phyloP scores from a whole-genome alignment of 2,888 invertebrate species.

The Tortricodes alternella region DNA sequence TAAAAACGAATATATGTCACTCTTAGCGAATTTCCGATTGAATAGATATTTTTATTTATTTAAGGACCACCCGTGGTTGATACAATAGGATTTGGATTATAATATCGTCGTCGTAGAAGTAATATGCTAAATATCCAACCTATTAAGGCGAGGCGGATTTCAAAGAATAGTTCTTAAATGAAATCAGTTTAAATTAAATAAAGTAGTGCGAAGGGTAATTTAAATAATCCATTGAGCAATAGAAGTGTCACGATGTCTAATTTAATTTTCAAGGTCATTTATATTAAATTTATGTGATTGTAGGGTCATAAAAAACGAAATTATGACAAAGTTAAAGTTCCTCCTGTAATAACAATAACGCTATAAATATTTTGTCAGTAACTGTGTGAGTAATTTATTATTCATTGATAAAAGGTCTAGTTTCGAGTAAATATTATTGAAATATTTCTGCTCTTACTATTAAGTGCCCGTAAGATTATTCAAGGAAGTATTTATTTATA shows the following conservation, averaged over 20 bases:
- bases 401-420: not conserved
- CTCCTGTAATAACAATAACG: no score
- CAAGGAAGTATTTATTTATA: not conserved
- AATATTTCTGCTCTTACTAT: not conserved
- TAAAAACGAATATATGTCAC: no score
- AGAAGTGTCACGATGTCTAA: conserved; percentile 21
- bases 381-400: conserved; percentile 11
- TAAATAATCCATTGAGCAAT: conserved; percentile 16
- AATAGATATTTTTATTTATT: no score
- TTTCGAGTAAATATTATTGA: not conserved
- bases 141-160: no score
- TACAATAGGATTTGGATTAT: no score
- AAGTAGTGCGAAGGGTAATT: conserved; percentile 7
- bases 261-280: conserved; percentile 22
- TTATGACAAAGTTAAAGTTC: not conserved
- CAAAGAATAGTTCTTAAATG: not conserved
- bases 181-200: conserved; percentile 4
- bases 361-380: not conserved
- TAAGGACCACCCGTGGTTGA: no score
- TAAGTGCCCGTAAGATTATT: not conserved
- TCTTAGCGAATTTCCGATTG: no score
- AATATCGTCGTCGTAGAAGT: no score
- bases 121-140: no score
- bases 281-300: not conserved
- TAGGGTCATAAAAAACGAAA: conserved; percentile 12